Base-by-base conservation (phyloP, 2,888 invertebrate genomes). In the Leucoma salicis region DNA sequence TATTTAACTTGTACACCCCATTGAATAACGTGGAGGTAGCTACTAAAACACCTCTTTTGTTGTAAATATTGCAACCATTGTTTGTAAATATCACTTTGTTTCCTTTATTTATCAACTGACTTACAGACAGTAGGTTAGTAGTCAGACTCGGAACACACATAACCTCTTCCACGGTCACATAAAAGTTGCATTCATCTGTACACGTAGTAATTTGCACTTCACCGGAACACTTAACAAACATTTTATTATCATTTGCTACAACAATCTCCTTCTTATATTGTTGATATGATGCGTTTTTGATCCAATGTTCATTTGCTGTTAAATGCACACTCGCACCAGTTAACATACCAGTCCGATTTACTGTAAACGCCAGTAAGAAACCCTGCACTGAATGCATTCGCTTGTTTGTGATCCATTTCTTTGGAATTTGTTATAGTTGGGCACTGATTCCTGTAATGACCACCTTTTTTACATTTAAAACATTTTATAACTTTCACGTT, bases 51-150 rank as follows among this genome's bases (percentile, higher is more conserved):
- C 34, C 24, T 1, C 37, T 24, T 31, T 8, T 14, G 16, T 53
- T 56, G 10, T 33, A 39, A 2, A 58, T 46, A 0, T 32, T 6
- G 27, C 58, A 53, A 10, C 14, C 27, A 12, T 14, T 36, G 0
- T 28, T 6, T 0, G 1, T 13, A 21, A 58, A 58, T 0, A 1
- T 0, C 0, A 58, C 53, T 15, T 16, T 48, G 16, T 55, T 58
- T 0, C 53, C 49, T 11, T 40, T 49, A 2, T 24, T 21, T 3
- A 57, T 46, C 1, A 62, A 24, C 33, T 56, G 38, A 29, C 67
- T 65, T 0, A 65, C 61, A 0, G 50, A 56, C 1, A 52, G 6
- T 0, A 55, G 8, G 6, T 49, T 54, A 1, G 49, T 55, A 0
- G 49, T 45, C 0, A 67, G 21, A 4, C 35, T 46, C 6, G 60